Base-by-base conservation (phyloP, 2,888 invertebrate genomes). In the Alviniconcha strummeri region DNA sequence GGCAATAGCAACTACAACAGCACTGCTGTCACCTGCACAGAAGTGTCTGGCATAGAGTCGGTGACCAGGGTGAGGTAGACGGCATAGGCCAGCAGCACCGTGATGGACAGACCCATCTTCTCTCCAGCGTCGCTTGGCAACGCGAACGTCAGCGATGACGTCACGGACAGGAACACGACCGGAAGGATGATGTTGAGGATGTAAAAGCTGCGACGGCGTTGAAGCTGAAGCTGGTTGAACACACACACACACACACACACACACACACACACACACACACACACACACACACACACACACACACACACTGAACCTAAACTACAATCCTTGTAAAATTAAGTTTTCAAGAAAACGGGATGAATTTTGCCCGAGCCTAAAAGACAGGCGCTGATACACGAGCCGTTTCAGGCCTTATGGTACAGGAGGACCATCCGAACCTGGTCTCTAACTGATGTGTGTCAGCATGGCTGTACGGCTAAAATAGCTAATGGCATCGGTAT, bases 41-140 rank as follows among this genome's bases (percentile, higher is more conserved):
- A 87, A 0, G 85, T 86, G 17, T 79, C 78, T 4, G 87, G 87
- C 80, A 87, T 77, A 52, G 71, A 72, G 56, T 85, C 87, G 17
- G 84, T 84, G 15, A 87, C 79, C 8, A 87, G 74, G 56, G 87
- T 87, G 11, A 87, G 75, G 72, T 84, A 87, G 52, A 86, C 86
- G 13, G 85, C 81, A 52, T 82, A 84, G 6, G 86, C 85, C 74
- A 87, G 74, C 17, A 87, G 82, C 7, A 84, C 84, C 3, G 87
- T 87, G 57, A 85, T 86, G 57, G 86, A 72, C 56, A 83, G 83
- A 19, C 84, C 80, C 64, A 79, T 71, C 82, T 84, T 84, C 79
- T 87, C 87, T 6, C 87, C 87, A 1, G 85, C 77, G 54, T 87
- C 85, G 13, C 83, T 81, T 4, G 87, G 85, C 17, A 87, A 71